These are phyloP conservation scores for Chionomys nivalis DNA, from an alignment of 2,113 vertebrate genomes.

Conservation along the genomic window DNA sequence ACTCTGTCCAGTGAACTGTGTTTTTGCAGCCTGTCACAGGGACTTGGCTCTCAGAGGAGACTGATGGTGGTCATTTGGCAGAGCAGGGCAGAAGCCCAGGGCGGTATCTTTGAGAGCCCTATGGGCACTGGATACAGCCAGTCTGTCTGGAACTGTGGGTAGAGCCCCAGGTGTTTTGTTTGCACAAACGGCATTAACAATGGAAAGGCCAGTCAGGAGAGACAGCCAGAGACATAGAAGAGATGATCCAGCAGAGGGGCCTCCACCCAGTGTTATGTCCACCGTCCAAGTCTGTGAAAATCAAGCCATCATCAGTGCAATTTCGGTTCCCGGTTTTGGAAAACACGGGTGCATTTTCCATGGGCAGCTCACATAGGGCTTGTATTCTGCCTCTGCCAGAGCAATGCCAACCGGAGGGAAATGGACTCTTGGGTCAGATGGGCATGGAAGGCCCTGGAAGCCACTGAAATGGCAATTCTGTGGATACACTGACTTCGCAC, in stretches of 20 bases:
- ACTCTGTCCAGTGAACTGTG: neutral
- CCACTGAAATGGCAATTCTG: neutral
- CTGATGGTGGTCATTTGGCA: neutral
- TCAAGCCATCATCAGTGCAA: neutral
- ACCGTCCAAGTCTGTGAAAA: neutral
- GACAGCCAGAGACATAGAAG: neutral
- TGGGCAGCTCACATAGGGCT: neutral
- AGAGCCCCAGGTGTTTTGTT: neutral
- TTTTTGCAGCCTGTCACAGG: neutral
- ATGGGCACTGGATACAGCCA: neutral
- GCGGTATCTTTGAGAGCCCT: no score
- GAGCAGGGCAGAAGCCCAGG: neutral
- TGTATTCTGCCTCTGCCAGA: neutral
- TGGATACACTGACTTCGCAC: no score
- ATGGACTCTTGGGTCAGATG: neutral
- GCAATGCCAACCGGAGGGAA: neutral
- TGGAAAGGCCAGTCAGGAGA: neutral
- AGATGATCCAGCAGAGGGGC: accelerated
- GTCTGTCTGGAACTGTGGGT: neutral
- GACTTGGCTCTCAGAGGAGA: neutral
- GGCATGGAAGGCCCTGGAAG: no score
- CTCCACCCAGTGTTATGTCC: neutral
- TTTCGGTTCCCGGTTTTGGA: neutral
- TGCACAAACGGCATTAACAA: neutral
- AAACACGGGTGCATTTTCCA: neutral